phyloP scores from a whole-genome alignment of 2,113 vertebrate genomes.

The Anhinga rufa region DNA sequence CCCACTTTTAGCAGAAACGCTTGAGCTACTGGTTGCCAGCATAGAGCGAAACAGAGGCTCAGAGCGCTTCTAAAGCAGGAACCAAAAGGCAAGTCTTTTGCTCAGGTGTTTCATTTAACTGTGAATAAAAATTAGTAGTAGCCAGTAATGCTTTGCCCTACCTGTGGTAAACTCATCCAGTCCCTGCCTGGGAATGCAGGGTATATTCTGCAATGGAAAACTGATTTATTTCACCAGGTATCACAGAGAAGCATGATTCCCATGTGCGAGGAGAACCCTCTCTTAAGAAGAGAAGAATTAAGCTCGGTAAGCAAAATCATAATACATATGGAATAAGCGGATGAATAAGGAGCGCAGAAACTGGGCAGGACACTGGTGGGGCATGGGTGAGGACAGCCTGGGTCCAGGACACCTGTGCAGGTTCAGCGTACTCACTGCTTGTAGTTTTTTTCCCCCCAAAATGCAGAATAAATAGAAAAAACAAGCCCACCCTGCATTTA shows the following conservation, averaged over 20 bases:
- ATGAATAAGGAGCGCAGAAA: not conserved
- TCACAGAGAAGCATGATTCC: not conserved
- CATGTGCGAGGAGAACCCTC: not conserved
- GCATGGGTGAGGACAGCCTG: not conserved
- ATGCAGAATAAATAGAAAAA: not conserved
- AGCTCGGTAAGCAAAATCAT: not conserved
- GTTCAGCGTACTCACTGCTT: not conserved
- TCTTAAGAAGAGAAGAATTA: not conserved
- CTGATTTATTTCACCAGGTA: not conserved
- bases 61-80: not conserved
- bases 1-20: not conserved
- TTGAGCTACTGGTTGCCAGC: not conserved
- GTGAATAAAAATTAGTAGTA: not conserved
- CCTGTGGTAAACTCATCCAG: not conserved
- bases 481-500: not conserved
- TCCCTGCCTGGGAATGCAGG: not conserved
- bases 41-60: not conserved
- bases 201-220: not conserved
- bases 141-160: not conserved
- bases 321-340: not conserved
- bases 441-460: not conserved
- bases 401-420: not conserved
- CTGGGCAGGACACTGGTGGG: not conserved
- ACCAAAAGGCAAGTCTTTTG: not conserved
- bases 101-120: not conserved